These are phyloP conservation scores for Macquaria australasica DNA, from an alignment of 2,113 vertebrate genomes.

Conservation along the genomic window DNA sequence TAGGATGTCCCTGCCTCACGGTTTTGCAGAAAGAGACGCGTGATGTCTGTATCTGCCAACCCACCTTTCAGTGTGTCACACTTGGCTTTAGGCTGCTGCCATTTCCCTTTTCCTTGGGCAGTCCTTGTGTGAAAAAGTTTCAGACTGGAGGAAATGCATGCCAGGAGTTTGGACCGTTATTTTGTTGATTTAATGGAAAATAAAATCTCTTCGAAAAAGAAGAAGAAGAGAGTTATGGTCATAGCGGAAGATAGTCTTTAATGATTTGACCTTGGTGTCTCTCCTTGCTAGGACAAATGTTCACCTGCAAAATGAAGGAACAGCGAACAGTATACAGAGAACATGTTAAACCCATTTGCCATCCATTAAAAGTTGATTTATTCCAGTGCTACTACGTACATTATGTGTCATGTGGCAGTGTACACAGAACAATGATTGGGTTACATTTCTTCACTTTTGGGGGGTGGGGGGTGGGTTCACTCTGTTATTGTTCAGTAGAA, in stretches of 20 bases:
- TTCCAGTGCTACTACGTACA: slow-evolving; percentile 82
- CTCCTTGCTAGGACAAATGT: slow-evolving; percentile 76
- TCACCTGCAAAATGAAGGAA: slow-evolving; percentile 79
- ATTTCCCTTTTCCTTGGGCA: neutral
- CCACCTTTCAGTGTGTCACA: slow-evolving; percentile 35
- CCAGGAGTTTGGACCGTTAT: neutral
- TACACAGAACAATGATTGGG: slow-evolving; percentile 83
- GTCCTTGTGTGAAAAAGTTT: slow-evolving; percentile 14
- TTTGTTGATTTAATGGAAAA: slow-evolving; percentile 2
- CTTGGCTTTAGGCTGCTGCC: slow-evolving; percentile 22
- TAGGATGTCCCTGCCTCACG: slow-evolving; percentile 33
- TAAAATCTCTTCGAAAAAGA: neutral
- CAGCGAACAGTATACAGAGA: slow-evolving; percentile 76
- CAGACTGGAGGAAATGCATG: neutral
- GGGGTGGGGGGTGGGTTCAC: slow-evolving; percentile 52
- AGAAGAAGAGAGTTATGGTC: slow-evolving; percentile 32
- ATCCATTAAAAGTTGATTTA: slow-evolving; percentile 82
- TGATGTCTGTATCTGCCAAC: slow-evolving; percentile 40
- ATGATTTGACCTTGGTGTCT: slow-evolving; percentile 76
- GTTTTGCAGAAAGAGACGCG: slow-evolving; percentile 31
- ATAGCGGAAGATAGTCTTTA: slow-evolving; percentile 80
- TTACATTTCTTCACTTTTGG: slow-evolving; percentile 73
- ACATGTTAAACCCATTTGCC: slow-evolving; percentile 75
- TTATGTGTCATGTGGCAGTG: slow-evolving; percentile 83
- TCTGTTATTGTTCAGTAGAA: slow-evolving; percentile 68